Evolutionary conservation across 2,113 vertebrate genomes (phyloP).

Genomic region (Sylvilagus bachmani): DNA sequence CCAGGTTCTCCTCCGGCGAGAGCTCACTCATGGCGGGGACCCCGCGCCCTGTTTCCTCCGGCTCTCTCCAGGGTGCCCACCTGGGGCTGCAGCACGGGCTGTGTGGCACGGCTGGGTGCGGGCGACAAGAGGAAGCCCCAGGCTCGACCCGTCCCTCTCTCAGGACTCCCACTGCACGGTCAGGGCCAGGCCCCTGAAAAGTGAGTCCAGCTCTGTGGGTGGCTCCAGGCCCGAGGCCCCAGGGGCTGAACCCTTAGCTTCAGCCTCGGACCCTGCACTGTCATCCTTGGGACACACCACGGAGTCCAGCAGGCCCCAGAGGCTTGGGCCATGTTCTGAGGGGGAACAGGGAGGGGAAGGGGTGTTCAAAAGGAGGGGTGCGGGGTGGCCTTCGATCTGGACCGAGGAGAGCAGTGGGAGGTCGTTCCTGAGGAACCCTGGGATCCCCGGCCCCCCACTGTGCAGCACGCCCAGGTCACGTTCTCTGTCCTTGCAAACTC

Average conservation of each 20-base stretch:
- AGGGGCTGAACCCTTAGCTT: neutral
- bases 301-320: slow-evolving; percentile 76
- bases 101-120: accelerated
- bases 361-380: slow-evolving; percentile 53
- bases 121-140: neutral
- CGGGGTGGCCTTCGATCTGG: slow-evolving; percentile 70
- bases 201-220: slow-evolving; percentile 52
- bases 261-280: neutral
- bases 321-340: neutral
- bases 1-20: accelerated
- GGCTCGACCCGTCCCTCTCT: neutral
- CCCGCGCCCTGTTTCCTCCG: neutral
- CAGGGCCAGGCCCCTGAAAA: slow-evolving; percentile 87
- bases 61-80: neutral
- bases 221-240: neutral
- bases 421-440: neutral
- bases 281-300: slow-evolving; percentile 72
- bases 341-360: slow-evolving; percentile 5
- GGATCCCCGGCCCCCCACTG: neutral
- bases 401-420: slow-evolving; percentile 79
- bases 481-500: neutral
- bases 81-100: neutral
- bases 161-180: slow-evolving; percentile 86
- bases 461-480: neutral
- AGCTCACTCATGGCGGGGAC: neutral